A percentile compares a stretch with the other conserved stretches of the same genome.
These are phyloP conservation scores for Leucosticte australis DNA, from an alignment of 2,113 vertebrate genomes.

Conservation along the genomic window DNA sequence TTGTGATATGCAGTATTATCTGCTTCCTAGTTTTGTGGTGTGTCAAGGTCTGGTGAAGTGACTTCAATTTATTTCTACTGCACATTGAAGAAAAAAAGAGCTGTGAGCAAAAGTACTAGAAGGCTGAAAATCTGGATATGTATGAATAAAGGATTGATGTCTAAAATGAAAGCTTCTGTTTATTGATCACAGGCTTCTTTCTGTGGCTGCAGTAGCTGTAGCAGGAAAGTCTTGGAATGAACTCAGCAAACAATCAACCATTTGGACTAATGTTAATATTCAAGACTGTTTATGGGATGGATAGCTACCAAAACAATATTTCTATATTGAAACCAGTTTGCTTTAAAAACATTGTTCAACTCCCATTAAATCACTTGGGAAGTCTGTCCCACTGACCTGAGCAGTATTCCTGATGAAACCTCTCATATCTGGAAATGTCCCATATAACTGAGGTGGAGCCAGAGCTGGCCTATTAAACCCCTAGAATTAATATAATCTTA, in stretches of 20 bases:
- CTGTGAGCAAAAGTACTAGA: neutral
- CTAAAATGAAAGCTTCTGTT: neutral
- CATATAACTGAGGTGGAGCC: neutral
- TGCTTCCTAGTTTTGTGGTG: neutral
- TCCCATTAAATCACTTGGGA: neutral
- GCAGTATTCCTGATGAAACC: neutral
- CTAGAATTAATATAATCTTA: neutral
- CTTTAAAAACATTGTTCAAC: neutral
- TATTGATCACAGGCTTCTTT: neutral
- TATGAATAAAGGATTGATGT: neutral
- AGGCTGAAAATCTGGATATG: neutral
- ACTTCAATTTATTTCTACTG: neutral
- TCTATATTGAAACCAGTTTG: neutral
- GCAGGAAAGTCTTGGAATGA: neutral
- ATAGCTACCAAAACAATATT: neutral
- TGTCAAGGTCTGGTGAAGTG: neutral
- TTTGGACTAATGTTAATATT: neutral
- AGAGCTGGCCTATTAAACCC: neutral
- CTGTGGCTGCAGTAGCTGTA: neutral
- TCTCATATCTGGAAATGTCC: neutral
- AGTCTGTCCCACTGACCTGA: neutral
- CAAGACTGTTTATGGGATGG: neutral
- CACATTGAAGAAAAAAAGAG: neutral
- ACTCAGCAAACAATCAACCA: neutral
- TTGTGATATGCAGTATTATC: neutral